Conservation (phyloP, 2,888 invertebrate genomes). For the Harpagoxenus sublaevis region DNA sequence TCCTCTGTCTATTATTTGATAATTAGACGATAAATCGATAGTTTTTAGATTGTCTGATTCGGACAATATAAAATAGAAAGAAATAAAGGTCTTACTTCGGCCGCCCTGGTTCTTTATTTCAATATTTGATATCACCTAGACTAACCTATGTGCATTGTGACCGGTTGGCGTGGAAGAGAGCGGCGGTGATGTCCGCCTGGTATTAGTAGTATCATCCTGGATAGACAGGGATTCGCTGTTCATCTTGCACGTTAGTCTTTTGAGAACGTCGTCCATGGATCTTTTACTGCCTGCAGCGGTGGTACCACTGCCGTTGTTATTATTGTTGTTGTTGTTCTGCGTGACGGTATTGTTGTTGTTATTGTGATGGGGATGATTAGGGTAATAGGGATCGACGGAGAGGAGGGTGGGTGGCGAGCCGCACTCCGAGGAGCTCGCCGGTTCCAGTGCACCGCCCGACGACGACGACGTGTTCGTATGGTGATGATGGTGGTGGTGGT, state of each 20-base stretch:
- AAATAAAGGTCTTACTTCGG: neutral
- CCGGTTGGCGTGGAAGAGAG: constrained; percentile 83
- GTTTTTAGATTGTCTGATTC: neutral
- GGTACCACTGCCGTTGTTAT: constrained; percentile 87
- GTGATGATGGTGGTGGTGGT: constrained; percentile 78
- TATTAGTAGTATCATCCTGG: constrained; percentile 91
- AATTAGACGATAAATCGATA: neutral
- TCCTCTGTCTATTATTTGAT: neutral
- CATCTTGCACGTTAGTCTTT: constrained; percentile 95
- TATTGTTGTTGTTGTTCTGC: constrained; percentile 88
- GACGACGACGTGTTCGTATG: constrained; percentile 77
- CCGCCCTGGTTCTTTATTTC: neutral
- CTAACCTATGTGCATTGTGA: constrained; percentile 85
- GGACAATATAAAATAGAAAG: neutral
- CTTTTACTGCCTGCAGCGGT: constrained; percentile 89
- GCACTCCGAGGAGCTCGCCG: constrained; percentile 90
- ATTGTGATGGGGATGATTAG: constrained; percentile 85
- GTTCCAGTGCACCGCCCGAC: constrained; percentile 75
- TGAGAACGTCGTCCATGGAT: constrained; percentile 97
- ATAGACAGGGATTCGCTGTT: constrained; percentile 92
- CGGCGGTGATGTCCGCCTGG: constrained; percentile 89
- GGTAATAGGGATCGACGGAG: constrained; percentile 89
- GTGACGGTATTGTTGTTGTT: constrained; percentile 88
- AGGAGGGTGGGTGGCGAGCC: constrained; percentile 91
- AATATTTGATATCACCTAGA: constrained; percentile 53